Percentiles rank a stretch among this genome's conserved stretches.
Conservation (phyloP, 2,888 invertebrate species). For the Caenorhabditis sulstoni region DNA sequence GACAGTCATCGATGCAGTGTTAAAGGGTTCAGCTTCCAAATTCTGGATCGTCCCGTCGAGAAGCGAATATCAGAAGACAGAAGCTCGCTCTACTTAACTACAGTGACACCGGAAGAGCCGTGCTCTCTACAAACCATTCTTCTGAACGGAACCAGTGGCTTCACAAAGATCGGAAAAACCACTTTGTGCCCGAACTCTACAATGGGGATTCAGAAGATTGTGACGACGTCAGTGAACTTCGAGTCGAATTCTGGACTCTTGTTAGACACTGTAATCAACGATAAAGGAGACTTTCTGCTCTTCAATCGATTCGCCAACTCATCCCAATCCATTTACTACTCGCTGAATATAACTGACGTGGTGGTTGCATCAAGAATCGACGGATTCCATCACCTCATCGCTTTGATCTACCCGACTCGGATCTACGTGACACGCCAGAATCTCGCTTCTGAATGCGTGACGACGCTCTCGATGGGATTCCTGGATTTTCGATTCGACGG, state of each 20-base stretch:
- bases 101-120: slow-evolving; percentile 6
- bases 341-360: not conserved
- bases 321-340: slow-evolving; percentile 17
- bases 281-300: slow-evolving; percentile 19
- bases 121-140: slow-evolving; percentile 41
- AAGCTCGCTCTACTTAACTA: slow-evolving; percentile 20
- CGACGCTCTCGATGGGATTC: slow-evolving; percentile 18
- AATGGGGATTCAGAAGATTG: slow-evolving; percentile 6
- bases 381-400: slow-evolving; percentile 22
- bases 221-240: slow-evolving; percentile 27
- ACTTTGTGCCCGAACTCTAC: slow-evolving; percentile 1
- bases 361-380: slow-evolving; percentile 24
- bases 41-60: slow-evolving; percentile 29
- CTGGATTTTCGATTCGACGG: slow-evolving; percentile 44
- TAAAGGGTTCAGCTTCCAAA: slow-evolving; percentile 13
- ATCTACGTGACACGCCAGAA: slow-evolving; percentile 29
- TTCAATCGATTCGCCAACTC: slow-evolving; percentile 3
- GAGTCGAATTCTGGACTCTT: not conserved
- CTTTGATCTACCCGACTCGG: slow-evolving; percentile 27
- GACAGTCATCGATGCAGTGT: slow-evolving; percentile 22
- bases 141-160: slow-evolving; percentile 32
- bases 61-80: slow-evolving; percentile 21
- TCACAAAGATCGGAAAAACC: slow-evolving; percentile 14
- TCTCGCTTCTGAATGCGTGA: slow-evolving; percentile 19
- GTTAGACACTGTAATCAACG: slow-evolving; percentile 16